A percentile compares a stretch with the other conserved stretches of the same genome.
These are phyloP conservation scores for Psittacara wagleri DNA, from an alignment of 2,113 vertebrate species.

Conservation along the genomic window DNA sequence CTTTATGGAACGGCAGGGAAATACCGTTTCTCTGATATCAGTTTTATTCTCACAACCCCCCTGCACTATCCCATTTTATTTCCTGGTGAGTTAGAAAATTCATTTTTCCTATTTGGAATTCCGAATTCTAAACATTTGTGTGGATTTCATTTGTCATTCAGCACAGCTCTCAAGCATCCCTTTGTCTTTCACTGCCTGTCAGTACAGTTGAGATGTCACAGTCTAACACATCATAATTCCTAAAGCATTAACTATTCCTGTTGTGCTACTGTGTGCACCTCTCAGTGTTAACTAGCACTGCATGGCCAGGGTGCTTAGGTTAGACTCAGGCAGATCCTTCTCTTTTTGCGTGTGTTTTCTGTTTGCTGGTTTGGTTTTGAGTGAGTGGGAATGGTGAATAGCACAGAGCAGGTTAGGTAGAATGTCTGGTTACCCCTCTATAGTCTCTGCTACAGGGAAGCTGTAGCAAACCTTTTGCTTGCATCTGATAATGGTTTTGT, in stretches of 20 bases:
- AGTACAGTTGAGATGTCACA: not conserved
- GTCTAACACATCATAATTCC: not conserved
- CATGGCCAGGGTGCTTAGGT: not conserved
- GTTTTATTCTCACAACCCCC: not conserved
- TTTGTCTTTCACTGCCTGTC: not conserved
- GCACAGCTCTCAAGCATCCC: not conserved
- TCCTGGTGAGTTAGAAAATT: not conserved
- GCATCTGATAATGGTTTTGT: not conserved
- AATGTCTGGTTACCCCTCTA: not conserved
- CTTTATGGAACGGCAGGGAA: not conserved
- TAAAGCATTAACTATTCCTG: not conserved
- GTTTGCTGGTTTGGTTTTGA: not conserved
- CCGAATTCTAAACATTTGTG: not conserved
- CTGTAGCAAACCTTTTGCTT: not conserved
- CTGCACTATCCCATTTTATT: not conserved
- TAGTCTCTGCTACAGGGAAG: not conserved
- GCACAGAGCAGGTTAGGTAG: no score
- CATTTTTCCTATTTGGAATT: not conserved
- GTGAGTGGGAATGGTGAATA: accelerated
- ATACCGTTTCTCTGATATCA: not conserved
- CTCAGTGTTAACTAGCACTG: not conserved
- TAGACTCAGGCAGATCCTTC: not conserved
- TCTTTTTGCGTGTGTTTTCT: not conserved
- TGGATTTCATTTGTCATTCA: not conserved
- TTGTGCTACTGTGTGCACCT: not conserved